phyloP scores from a whole-genome alignment of 2,113 vertebrate species.

The Azemiops feae region DNA sequence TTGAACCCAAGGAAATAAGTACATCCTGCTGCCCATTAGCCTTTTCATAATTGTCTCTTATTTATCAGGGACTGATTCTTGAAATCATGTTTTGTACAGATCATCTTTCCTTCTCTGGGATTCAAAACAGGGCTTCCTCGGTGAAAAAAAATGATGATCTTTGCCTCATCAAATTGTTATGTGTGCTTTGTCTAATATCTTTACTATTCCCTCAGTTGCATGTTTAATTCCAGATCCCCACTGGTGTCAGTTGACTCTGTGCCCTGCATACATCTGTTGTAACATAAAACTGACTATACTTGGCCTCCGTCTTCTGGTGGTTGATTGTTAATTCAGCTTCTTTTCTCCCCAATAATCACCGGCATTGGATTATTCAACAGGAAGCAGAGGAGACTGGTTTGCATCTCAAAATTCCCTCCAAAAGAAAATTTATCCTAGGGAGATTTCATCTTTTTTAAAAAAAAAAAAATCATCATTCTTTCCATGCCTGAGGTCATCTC shows the following conservation, averaged over 20 bases:
- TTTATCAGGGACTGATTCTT: background rate
- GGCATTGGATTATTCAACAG: constrained; percentile 11
- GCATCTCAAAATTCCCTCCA: background rate
- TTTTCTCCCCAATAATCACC: background rate
- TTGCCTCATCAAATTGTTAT: background rate
- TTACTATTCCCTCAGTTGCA: background rate
- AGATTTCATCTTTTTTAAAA: background rate
- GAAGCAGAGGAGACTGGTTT: background rate
- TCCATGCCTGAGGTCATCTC: background rate
- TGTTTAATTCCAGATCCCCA: constrained; percentile 13
- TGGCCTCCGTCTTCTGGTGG: background rate
- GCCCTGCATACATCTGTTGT: constrained; percentile 3
- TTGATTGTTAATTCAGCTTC: background rate
- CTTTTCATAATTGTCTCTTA: background rate
- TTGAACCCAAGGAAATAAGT: background rate
- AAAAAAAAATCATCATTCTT: background rate
- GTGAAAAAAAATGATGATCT: background rate
- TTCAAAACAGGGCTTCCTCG: background rate
- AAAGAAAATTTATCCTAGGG: background rate
- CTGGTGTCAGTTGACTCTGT: background rate
- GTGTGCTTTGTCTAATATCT: background rate
- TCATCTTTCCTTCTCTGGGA: background rate
- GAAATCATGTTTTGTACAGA: background rate
- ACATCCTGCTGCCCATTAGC: too few species aligned
- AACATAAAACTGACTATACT: constrained; percentile 6